A percentile compares a stretch with the other conserved stretches of the same genome.
phyloP scores from a whole-genome alignment of 2,113 vertebrate species.

The Eleginops maclovinus region DNA sequence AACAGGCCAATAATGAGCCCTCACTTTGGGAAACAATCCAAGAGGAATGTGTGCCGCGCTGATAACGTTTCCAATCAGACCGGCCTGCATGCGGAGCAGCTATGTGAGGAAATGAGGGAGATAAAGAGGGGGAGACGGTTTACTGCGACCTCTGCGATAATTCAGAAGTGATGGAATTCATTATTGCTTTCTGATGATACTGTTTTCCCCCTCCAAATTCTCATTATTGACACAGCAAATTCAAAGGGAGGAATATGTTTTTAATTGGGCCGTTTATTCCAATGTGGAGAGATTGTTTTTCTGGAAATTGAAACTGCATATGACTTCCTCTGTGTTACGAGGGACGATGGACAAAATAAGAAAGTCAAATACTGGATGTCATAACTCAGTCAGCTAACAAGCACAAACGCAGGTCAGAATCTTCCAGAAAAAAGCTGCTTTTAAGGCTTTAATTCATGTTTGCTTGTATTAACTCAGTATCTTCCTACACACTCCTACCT shows the following conservation, averaged over 20 bases:
- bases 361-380: neutral
- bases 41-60: constrained; percentile 76
- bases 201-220: constrained; percentile 31
- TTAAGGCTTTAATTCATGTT: neutral
- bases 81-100: constrained; percentile 28
- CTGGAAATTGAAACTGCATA: constrained; percentile 11
- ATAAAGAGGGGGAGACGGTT: constrained; percentile 38
- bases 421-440: neutral
- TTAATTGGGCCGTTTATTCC: neutral
- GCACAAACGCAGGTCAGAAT: neutral
- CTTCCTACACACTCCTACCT: neutral
- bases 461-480: neutral
- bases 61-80: constrained; percentile 75
- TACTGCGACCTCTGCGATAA: constrained; percentile 46
- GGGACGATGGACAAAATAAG: neutral
- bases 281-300: neutral
- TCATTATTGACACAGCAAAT: constrained; percentile 27
- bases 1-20: constrained; percentile 64
- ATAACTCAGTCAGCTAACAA: neutral
- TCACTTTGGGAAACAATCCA: constrained; percentile 75
- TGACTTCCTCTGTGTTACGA: constrained; percentile 12
- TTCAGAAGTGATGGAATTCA: constrained; percentile 39
- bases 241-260: constrained; percentile 13
- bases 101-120: constrained; percentile 51
- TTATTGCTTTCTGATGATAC: constrained; percentile 24